A percentile compares a stretch with the other conserved stretches of the same genome.
Conservation (phyloP, 2,797 vertebrate species). For the Mergus octosetaceus region DNA sequence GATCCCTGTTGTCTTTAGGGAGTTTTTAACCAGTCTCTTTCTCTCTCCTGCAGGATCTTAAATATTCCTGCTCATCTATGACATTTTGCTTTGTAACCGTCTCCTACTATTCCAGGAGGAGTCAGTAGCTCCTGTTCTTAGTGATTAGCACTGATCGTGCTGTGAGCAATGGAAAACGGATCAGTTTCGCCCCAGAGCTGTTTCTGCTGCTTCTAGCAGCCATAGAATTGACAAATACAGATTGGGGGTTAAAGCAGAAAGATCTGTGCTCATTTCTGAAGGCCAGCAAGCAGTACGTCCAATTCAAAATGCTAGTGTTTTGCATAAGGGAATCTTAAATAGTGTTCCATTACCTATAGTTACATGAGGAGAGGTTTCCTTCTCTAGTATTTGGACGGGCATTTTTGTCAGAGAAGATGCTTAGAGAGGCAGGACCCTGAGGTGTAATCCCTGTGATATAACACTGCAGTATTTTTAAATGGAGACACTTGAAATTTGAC, state of each 20-base stretch:
- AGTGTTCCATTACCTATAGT: not conserved
- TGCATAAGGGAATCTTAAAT: not conserved
- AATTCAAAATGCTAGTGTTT: not conserved
- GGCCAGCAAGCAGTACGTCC: not conserved
- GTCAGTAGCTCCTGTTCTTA: not conserved
- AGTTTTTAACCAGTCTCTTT: not conserved
- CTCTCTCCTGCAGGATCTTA: not conserved
- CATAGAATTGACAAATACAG: not conserved
- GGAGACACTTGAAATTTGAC: not conserved
- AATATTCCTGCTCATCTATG: not conserved
- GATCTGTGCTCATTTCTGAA: not conserved
- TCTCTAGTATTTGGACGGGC: not conserved
- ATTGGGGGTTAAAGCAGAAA: not conserved
- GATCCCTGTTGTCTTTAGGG: not conserved
- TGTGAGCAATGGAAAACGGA: not conserved
- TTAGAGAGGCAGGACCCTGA: not conserved
- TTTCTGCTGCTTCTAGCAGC: not conserved
- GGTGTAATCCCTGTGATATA: not conserved
- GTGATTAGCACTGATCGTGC: not conserved
- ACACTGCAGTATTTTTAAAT: not conserved
- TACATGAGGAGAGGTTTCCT: not conserved
- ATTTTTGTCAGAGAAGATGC: not conserved
- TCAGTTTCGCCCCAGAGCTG: not conserved
- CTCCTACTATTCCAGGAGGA: not conserved
- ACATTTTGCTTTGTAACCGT: not conserved